Percentiles rank a stretch among this genome's conserved stretches.
These are phyloP conservation scores for Eidolon dupreanum DNA, from an alignment of 2,797 vertebrate genomes.

Conservation along the genomic window DNA sequence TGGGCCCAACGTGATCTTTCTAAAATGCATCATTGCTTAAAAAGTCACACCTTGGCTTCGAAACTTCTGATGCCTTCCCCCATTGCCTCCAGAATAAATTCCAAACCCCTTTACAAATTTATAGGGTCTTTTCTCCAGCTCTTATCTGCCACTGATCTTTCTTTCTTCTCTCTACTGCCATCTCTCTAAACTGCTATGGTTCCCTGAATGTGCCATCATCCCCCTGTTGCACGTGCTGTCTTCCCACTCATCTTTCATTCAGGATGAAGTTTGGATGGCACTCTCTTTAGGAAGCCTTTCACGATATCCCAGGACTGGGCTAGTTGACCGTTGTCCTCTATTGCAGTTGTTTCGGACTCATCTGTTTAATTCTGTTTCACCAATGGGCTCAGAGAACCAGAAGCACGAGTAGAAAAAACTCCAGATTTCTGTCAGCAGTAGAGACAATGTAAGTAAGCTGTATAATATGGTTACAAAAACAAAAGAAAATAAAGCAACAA, in stretches of 20 bases:
- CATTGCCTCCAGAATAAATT: neutral
- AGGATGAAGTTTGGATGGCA: neutral
- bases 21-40: neutral
- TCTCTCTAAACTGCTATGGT: neutral
- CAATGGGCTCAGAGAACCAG: neutral
- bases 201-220: neutral
- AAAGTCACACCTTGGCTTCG: neutral
- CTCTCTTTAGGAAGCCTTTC: neutral
- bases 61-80: neutral
- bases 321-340: neutral
- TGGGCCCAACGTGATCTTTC: neutral
- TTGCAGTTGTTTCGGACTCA: neutral
- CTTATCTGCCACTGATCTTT: neutral
- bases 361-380: neutral
- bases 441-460: neutral
- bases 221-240: fast-evolving
- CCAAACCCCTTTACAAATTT: neutral
- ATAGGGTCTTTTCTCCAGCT: neutral
- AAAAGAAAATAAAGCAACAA: neutral
- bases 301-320: too few species aligned
- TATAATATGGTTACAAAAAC: neutral
- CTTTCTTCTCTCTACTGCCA: neutral
- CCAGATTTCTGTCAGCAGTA: neutral
- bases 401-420: neutral
- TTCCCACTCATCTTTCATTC: neutral